Evolutionary conservation across 2,113 vertebrate genomes (phyloP), one percentile per base, ranked within the genome.

Genomic region (Psilopogon haemacephalus): DNA sequence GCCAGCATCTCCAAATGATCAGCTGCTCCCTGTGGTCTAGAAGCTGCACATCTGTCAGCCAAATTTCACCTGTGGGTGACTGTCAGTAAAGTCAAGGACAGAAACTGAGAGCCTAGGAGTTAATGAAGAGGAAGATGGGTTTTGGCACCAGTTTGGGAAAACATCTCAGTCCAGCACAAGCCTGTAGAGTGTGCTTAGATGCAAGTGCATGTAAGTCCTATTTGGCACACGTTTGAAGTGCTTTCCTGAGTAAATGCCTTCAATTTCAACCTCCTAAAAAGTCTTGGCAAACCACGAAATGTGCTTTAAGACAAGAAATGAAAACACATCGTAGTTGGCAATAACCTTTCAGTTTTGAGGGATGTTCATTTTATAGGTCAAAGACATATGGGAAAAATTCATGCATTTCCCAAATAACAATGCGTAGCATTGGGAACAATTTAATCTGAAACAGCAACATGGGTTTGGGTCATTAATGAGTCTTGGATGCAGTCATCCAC

Each of bases 271-370:
- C 80, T 93, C 88, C 92, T 80, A 56, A 90, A 95, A 86, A 30
- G 37, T 63, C 89, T 55, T 96, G 96, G 94, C 88, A 94, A 78
- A 40, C 65, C 88, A 46, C 75, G 86, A 93, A 84, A 84, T 88
- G 88, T 48, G 65, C 93, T 95, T 78, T 68, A 91, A 92, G 88
- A 48, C 5, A 13, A 96, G 80, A 86, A 95, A 96, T 59, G 86
- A 84, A 86, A 91, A 84, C 90, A 72, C 3, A 1, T 55, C 46
- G 24, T 88, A 6, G 55, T 46, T 96, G 96, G 94, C 94, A 93
- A 33, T 18, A 94, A 85, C 65, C 58, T 72, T 68, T 82, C 1
- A 3, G 81, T 91, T 93, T 76, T 79, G 86, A 79, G 81, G 78
- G 89, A 84, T 79, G 84, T 46, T 92, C 44, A 0, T 89, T 96